These are phyloP conservation scores for Rhinoderma darwinii DNA, from an alignment of 2,113 vertebrate genomes.

Conservation along the genomic window DNA sequence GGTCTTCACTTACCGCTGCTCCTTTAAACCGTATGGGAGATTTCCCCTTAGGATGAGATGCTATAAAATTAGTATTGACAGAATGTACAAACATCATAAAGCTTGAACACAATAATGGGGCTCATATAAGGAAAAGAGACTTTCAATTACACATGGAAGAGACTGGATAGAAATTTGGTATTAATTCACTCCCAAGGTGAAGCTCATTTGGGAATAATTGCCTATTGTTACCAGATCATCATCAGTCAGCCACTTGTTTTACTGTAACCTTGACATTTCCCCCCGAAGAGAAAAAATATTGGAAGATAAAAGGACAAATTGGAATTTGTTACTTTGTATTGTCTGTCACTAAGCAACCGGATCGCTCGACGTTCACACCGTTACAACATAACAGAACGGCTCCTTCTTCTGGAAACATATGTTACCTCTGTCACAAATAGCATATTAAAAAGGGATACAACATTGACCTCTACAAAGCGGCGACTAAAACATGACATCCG, in stretches of 20 bases:
- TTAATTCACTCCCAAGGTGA: conserved; percentile 54
- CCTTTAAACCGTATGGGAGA: no score
- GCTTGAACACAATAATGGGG: neutral
- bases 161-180: conserved; percentile 33
- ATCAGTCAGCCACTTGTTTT: conserved; percentile 59
- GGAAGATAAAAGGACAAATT: conserved; percentile 53
- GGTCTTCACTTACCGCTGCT: neutral
- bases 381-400: conserved; percentile 4
- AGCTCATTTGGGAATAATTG: conserved; percentile 60
- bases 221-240: conserved; percentile 57
- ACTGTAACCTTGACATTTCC: conserved; percentile 61
- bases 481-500: no score
- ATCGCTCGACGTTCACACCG: conserved; percentile 26
- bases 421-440: conserved; percentile 5
- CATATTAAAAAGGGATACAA: neutral
- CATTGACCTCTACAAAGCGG: neutral
- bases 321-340: conserved; percentile 55
- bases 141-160: conserved; percentile 11
- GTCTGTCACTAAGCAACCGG: conserved; percentile 57
- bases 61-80: neutral
- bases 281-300: conserved; percentile 27
- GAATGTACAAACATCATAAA: neutral
- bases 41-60: neutral
- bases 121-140: conserved; percentile 1
- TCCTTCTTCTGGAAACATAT: conserved; percentile 28